Conservation (phyloP, 2,888 invertebrate species). For the Anaspis maculata region DNA sequence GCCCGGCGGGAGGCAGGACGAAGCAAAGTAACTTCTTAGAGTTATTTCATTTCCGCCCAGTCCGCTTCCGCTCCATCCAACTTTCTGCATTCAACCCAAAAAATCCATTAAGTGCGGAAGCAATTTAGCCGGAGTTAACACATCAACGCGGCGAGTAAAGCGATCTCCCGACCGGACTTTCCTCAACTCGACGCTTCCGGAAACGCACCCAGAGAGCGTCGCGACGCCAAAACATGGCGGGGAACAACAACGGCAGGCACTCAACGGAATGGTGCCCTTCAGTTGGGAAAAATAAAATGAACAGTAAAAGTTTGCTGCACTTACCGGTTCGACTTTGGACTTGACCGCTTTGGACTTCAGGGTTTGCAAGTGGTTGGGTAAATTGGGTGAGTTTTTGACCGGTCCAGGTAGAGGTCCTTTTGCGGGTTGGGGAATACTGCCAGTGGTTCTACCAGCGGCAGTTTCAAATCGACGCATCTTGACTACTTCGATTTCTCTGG, state of each 20-base stretch:
- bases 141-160: constrained; percentile 34
- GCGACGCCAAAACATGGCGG: too few species aligned
- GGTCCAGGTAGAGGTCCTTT: background rate
- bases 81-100: constrained; percentile 23
- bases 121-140: constrained; percentile 41
- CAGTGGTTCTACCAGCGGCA: too few species aligned
- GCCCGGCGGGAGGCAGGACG: background rate
- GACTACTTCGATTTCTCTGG: constrained; percentile 74
- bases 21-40: constrained; percentile 14
- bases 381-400: constrained; percentile 9
- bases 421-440: constrained; percentile 15
- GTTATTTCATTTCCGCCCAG: constrained; percentile 28
- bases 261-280: too few species aligned
- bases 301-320: constrained; percentile 8
- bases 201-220: too few species aligned
- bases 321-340: constrained; percentile 30
- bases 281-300: too few species aligned
- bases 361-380: constrained; percentile 66
- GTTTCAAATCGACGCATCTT: constrained; percentile 50
- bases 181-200: too few species aligned
- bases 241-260: too few species aligned
- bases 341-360: constrained; percentile 53
- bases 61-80: constrained; percentile 17
- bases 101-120: constrained; percentile 40
- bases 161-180: too few species aligned